Evolutionary conservation across 2,113 vertebrate species (phyloP).

Genomic region (Tragelaphus imberbis): DNA sequence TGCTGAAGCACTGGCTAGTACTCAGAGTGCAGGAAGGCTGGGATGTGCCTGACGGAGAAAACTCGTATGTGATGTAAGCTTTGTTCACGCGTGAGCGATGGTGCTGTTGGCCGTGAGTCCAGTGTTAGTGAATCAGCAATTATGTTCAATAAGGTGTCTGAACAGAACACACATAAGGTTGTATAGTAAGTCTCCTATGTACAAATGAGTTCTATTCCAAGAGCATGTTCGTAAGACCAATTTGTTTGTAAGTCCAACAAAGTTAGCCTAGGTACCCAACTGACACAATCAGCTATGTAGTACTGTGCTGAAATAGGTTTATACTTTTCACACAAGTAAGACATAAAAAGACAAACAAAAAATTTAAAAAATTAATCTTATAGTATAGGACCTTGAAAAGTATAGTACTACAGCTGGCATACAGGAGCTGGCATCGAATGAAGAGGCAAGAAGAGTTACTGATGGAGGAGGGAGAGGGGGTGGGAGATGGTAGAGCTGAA

Average conservation of each 20-base stretch:
- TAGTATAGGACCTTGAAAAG: background rate
- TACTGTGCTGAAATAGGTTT: background rate
- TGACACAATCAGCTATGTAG: background rate
- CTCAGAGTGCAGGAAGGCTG: background rate
- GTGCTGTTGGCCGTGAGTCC: background rate
- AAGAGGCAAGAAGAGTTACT: background rate
- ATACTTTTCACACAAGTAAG: background rate
- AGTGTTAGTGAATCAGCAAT: accelerated
- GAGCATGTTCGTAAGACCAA: background rate
- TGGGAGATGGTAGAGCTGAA: background rate
- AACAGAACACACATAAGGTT: background rate
- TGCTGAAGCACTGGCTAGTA: accelerated
- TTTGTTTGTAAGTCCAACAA: background rate
- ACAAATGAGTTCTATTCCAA: background rate
- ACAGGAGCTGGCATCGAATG: background rate
- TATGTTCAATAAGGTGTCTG: background rate
- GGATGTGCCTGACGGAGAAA: accelerated
- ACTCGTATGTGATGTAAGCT: accelerated
- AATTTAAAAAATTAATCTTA: background rate
- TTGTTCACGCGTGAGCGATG: accelerated
- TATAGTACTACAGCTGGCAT: background rate
- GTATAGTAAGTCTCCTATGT: background rate
- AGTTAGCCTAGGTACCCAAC: background rate
- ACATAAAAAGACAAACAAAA: background rate
- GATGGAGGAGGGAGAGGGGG: background rate